phyloP scores from a whole-genome alignment of 2,797 vertebrate genomes.

The Dermochelys coriacea region DNA sequence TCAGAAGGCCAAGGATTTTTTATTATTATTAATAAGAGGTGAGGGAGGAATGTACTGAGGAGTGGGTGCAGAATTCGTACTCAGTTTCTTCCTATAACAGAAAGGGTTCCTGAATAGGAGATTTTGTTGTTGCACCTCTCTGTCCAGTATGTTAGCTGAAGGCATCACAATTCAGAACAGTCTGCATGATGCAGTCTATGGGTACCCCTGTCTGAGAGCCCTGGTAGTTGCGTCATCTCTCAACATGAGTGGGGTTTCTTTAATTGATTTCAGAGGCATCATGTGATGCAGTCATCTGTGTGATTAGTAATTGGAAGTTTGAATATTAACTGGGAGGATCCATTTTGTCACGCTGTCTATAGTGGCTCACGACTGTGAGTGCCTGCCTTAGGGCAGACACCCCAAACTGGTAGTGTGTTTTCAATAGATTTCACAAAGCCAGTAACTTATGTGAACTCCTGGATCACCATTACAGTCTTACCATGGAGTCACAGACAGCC shows the following conservation, averaged over 20 bases:
- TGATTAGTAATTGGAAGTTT: neutral
- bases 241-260: fast-evolving
- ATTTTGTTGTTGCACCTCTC: neutral
- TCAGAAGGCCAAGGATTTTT: neutral
- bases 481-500: neutral
- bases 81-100: neutral
- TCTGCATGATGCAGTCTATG: fast-evolving
- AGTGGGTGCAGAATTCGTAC: neutral
- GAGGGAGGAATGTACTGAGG: neutral
- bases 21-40: fast-evolving
- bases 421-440: neutral
- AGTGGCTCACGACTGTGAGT: neutral
- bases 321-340: neutral
- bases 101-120: neutral
- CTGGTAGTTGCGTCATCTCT: neutral
- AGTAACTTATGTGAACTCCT: neutral
- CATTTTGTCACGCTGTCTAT: neutral
- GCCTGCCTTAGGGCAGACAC: neutral
- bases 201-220: neutral
- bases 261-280: neutral
- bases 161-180: fast-evolving
- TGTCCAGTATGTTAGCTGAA: fast-evolving
- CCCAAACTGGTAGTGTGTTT: neutral
- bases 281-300: neutral
- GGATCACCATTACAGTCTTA: neutral